phyloP scores from a whole-genome alignment of 1,140 invertebrate species.

The Aphidius gifuensis region DNA sequence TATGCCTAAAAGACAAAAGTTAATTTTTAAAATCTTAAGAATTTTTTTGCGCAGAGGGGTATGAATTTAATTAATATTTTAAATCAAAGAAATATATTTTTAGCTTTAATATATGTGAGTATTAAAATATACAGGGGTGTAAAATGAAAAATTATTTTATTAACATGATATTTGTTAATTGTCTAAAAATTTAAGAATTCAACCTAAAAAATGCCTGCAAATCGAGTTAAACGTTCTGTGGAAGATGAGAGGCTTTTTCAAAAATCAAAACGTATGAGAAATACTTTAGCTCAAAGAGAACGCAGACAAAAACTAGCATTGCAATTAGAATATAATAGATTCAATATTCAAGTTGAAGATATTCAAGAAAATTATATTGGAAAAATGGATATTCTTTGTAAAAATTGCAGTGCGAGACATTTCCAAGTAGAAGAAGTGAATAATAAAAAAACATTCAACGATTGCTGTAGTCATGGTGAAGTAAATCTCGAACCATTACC shows the following conservation, averaged over 20 bases:
- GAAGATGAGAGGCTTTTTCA: neutral
- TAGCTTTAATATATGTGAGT: too few species aligned
- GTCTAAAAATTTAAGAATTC: too few species aligned
- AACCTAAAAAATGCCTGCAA: conserved; percentile 10
- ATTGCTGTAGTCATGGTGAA: conserved; percentile 1
- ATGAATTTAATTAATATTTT: too few species aligned
- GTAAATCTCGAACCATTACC: neutral
- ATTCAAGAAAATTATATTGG: neutral
- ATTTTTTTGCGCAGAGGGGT: too few species aligned
- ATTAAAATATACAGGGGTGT: too few species aligned
- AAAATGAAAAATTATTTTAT: too few species aligned
- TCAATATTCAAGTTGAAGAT: neutral
- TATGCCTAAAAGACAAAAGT: too few species aligned
- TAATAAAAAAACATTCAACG: neutral
- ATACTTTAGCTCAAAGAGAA: neutral
- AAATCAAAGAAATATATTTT: too few species aligned
- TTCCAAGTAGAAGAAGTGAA: neutral
- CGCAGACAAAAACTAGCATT: neutral
- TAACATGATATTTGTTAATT: too few species aligned
- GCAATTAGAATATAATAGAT: neutral
- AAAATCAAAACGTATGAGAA: neutral
- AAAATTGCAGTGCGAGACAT: neutral
- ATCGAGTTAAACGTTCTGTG: neutral
- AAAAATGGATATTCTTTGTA: neutral
- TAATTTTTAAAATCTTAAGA: too few species aligned